Evolutionary conservation across 2,888 invertebrate species (phyloP).

Genomic region (Drosophila mettleri): DNA sequence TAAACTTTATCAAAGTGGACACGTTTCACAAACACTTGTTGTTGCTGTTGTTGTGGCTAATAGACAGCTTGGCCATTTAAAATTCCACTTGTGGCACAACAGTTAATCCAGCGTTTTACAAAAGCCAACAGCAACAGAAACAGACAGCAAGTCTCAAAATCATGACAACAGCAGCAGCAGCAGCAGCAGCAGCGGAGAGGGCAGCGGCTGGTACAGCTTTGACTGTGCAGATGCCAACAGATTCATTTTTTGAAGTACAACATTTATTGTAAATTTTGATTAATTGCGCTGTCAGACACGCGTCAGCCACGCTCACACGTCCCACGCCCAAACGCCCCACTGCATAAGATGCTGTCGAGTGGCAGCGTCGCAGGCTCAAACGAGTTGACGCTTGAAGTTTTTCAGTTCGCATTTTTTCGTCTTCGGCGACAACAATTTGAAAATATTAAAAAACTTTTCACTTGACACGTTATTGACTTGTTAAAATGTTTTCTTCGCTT

Average conservation of each 20-base stretch:
- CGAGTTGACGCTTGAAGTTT: conserved; percentile 54
- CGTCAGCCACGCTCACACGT: conserved; percentile 27
- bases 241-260: conserved; percentile 51
- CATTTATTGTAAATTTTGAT: conserved; percentile 76
- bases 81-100: conserved; percentile 49
- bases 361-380: conserved; percentile 42
- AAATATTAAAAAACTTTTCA: conserved; percentile 81
- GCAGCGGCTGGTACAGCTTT: too few relatives aligned
- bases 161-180: conserved; percentile 49
- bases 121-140: conserved; percentile 19
- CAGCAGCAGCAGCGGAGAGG: conserved; percentile 8
- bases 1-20: conserved; percentile 3
- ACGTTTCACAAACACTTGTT: conserved; percentile 32
- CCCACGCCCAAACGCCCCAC: conserved; percentile 7
- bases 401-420: neutral
- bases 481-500: conserved; percentile 77
- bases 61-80: conserved; percentile 44
- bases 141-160: conserved; percentile 53
- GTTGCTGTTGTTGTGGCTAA: conserved; percentile 46
- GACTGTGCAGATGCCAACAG: conserved; percentile 32
- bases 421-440: conserved; percentile 69
- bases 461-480: conserved; percentile 81
- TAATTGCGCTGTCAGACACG: conserved; percentile 73
- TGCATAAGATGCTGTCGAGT: conserved; percentile 4
- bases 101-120: conserved; percentile 24